A percentile compares a stretch with the other conserved stretches of the same genome.
phyloP scores from a whole-genome alignment of 2,113 vertebrate species.

The Ornithorhynchus anatinus region DNA sequence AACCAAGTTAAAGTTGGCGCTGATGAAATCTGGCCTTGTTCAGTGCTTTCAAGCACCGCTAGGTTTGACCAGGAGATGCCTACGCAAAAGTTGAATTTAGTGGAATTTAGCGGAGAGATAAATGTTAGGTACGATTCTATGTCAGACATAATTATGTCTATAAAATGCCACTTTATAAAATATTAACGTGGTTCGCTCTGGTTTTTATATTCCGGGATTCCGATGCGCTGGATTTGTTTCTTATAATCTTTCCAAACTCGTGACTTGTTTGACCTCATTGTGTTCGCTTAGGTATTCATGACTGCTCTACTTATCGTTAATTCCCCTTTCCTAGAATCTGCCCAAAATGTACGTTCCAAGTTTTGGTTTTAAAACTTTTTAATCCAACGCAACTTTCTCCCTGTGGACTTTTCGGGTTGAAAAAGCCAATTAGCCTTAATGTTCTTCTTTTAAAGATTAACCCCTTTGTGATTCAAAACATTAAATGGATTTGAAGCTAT shows the following conservation, averaged over 20 bases:
- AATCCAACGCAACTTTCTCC: slow-evolving; percentile 43
- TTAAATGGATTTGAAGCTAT: slow-evolving; percentile 45
- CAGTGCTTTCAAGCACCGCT: no score
- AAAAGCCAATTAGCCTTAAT: slow-evolving; percentile 48
- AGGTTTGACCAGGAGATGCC: no score
- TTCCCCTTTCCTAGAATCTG: slow-evolving; percentile 33
- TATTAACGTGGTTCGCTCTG: not conserved
- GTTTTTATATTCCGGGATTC: not conserved
- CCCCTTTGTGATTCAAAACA: slow-evolving; percentile 39
- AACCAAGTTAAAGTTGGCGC: not conserved
- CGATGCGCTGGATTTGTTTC: slow-evolving; percentile 11
- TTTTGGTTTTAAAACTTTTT: slow-evolving; percentile 41
- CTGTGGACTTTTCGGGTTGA: slow-evolving; percentile 35
- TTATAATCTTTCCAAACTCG: slow-evolving; percentile 28
- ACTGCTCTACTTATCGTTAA: slow-evolving; percentile 33
- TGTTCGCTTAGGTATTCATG: slow-evolving; percentile 17
- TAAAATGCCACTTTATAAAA: slow-evolving; percentile 14
- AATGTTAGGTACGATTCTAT: no score
- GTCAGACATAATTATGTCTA: no score
- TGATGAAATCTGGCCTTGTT: slow-evolving; percentile 10
- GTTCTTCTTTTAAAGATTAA: slow-evolving; percentile 39
- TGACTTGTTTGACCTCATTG: slow-evolving; percentile 18
- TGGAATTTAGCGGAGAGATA: no score
- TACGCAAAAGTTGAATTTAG: no score
- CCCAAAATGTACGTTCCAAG: slow-evolving; percentile 25